phyloP scores from a whole-genome alignment of 1,140 invertebrate genomes.

The Leptonema lineaticorne region DNA sequence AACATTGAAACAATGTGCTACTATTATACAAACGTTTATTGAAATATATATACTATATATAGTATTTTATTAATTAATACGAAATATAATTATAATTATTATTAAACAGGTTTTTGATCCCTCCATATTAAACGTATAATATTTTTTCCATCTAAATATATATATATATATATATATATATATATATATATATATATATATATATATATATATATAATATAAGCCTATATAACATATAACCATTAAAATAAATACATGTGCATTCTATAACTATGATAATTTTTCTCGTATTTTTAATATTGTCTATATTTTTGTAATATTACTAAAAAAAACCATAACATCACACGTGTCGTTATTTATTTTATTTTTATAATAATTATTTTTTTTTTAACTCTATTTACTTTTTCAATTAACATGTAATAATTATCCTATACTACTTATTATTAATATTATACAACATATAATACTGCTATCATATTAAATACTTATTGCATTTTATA shows the following conservation, averaged over 20 bases:
- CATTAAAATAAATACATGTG: slow-evolving; percentile 26
- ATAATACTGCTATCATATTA: too few relatives aligned
- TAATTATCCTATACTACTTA: too few relatives aligned
- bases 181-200: not conserved
- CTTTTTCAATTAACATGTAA: too few relatives aligned
- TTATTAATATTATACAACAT: too few relatives aligned
- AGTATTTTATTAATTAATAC: too few relatives aligned
- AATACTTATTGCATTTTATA: too few relatives aligned
- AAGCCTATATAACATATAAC: slow-evolving; percentile 23
- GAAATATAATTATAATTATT: too few relatives aligned
- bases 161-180: not conserved
- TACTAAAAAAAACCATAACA: slow-evolving; percentile 6
- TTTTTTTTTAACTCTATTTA: too few relatives aligned
- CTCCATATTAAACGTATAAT: slow-evolving; percentile 15
- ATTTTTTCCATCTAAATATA: not conserved
- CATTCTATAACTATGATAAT: slow-evolving; percentile 26
- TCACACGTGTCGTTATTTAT: not conserved
- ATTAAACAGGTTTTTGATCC: slow-evolving; percentile 27
- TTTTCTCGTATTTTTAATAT: slow-evolving; percentile 30
- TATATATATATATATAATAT: too few relatives aligned
- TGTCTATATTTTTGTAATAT: slow-evolving; percentile 28
- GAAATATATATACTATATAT: slow-evolving; percentile 5
- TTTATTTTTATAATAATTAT: too few relatives aligned
- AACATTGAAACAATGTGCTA: not conserved
- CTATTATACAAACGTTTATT: slow-evolving; percentile 11